A percentile compares a stretch with the other conserved stretches of the same genome.
Evolutionary conservation across 2,797 vertebrate species (phyloP).

Genomic region (Orestias chungarensis): DNA sequence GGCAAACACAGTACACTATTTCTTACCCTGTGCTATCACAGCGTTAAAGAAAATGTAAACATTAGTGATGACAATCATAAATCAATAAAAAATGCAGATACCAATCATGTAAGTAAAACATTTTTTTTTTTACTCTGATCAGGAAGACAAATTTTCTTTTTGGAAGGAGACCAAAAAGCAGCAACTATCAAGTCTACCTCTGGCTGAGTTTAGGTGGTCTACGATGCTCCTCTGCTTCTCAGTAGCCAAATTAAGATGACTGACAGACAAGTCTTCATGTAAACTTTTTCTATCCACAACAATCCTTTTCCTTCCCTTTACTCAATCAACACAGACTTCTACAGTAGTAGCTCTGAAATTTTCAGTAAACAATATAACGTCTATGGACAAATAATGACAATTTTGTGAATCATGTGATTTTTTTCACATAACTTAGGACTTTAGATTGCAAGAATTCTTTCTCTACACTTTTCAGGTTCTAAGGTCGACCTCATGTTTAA

Average conservation of each 20-base stretch:
- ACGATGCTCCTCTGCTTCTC: conserved; percentile 30
- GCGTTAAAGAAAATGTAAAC: neutral
- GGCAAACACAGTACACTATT: neutral
- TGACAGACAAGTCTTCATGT: conserved; percentile 52
- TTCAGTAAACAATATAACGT: conserved; percentile 40
- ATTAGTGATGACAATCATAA: neutral
- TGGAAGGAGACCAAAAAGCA: conserved; percentile 36
- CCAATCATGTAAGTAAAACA: neutral
- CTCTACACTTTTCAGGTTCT: neutral
- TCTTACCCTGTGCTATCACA: neutral
- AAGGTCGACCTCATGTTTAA: neutral
- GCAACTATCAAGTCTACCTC: conserved; percentile 28
- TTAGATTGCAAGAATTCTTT: neutral
- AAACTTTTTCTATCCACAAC: conserved; percentile 49
- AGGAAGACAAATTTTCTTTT: conserved; percentile 9
- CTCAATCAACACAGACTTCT: conserved; percentile 53
- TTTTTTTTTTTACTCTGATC: neutral
- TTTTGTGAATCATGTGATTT: conserved; percentile 1
- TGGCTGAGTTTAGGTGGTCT: conserved; percentile 39
- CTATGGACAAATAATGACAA: conserved; percentile 30
- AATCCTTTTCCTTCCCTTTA: conserved; percentile 32
- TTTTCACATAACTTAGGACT: neutral
- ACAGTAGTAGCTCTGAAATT: conserved; percentile 28
- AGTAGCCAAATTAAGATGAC: conserved; percentile 66
- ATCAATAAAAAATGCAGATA: neutral